A percentile compares a stretch with the other conserved stretches of the same genome.
Conservation (phyloP, 2,113 vertebrate species). For the Coptodon rendalli region DNA sequence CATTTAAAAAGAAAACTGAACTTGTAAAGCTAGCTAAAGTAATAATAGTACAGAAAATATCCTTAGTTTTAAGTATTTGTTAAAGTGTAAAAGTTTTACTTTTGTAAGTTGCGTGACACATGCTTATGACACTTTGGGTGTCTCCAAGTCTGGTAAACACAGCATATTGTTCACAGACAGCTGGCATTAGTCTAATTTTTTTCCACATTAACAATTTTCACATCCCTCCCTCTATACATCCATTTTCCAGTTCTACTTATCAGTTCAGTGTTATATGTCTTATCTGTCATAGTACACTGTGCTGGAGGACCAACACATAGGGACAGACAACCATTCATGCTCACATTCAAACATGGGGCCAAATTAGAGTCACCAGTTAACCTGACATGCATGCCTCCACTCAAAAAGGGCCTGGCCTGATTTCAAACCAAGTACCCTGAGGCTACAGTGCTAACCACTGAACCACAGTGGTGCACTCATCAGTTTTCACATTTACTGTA, state of each 20-base stretch:
- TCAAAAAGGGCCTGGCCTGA: background rate
- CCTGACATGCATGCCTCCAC: background rate
- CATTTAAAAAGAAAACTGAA: background rate
- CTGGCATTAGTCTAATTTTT: background rate
- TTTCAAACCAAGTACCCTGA: rapidly evolving
- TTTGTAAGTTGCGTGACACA: background rate
- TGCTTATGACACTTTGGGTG: background rate
- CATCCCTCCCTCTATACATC: background rate
- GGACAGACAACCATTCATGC: background rate
- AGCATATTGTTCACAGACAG: background rate
- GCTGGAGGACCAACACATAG: background rate
- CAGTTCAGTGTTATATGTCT: background rate
- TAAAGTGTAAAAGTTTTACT: background rate
- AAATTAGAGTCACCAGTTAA: background rate
- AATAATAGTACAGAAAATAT: background rate
- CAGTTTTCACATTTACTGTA: background rate
- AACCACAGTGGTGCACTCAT: background rate
- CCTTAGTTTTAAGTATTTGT: background rate
- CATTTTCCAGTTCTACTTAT: background rate
- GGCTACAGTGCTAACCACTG: background rate
- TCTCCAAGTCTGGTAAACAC: background rate
- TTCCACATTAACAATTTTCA: rapidly evolving
- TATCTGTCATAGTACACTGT: background rate
- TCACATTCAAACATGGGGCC: background rate
- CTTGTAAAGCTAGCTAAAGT: background rate